phyloP scores from a whole-genome alignment of 2,113 vertebrate species.

The Electrona antarctica region DNA sequence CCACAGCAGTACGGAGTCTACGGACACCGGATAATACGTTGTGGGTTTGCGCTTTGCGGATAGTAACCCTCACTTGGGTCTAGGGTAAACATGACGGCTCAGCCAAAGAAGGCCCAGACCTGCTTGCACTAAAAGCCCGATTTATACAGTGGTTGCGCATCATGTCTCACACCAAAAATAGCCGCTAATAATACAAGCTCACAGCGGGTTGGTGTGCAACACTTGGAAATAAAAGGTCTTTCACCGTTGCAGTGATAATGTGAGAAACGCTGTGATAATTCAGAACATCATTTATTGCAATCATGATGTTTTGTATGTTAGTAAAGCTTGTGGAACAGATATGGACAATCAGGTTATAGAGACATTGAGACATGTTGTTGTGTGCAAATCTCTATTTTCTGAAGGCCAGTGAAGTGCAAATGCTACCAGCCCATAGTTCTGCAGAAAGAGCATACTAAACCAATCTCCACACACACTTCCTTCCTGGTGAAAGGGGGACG shows the following conservation, averaged over 20 bases:
- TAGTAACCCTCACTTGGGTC: conserved; percentile 17
- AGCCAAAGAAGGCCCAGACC: conserved; percentile 17
- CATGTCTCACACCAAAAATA: no score
- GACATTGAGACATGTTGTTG: neutral
- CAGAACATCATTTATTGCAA: conserved; percentile 3
- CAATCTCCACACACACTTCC: conserved; percentile 43
- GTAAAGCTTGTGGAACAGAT: conserved; percentile 7
- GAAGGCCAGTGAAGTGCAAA: neutral
- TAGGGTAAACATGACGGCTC: conserved; percentile 53
- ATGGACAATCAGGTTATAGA: neutral
- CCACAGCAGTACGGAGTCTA: conserved; percentile 45
- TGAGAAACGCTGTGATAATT: no score
- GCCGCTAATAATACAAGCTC: no score
- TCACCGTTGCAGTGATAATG: no score
- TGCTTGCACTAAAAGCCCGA: neutral
- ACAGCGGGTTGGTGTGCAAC: no score
- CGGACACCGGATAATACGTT: conserved; percentile 54
- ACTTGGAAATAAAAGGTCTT: no score
- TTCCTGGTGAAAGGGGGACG: conserved; percentile 15
- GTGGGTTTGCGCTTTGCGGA: conserved; percentile 31
- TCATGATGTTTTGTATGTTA: conserved; percentile 3
- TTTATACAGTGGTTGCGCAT: no score
- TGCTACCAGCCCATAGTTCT: conserved; percentile 11
- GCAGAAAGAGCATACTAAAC: conserved; percentile 30
- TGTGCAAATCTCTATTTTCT: conserved; percentile 2